These are phyloP conservation scores for Meteorus cinctellus DNA, from an alignment of 2,888 invertebrate genomes.

Conservation along the genomic window DNA sequence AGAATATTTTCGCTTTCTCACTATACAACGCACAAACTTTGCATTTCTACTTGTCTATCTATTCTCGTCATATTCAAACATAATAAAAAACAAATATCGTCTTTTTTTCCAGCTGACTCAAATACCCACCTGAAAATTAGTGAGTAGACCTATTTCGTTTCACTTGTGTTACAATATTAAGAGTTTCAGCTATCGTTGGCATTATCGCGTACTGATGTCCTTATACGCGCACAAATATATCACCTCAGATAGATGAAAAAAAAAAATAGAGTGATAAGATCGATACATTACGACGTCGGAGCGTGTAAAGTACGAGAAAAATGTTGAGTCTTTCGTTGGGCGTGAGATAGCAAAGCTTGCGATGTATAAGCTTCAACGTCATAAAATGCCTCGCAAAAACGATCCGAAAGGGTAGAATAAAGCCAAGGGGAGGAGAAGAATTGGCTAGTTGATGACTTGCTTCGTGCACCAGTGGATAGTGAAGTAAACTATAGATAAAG, in stretches of 20 bases:
- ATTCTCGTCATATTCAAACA: background rate
- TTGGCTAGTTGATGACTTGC: slow-evolving; percentile 32
- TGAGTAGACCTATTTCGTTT: background rate
- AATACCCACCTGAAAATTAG: background rate
- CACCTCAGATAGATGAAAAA: slow-evolving; percentile 1
- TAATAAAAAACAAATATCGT: background rate
- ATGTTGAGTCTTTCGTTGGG: slow-evolving; percentile 41
- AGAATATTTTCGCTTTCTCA: slow-evolving; percentile 19
- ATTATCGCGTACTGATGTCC: background rate
- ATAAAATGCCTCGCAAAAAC: slow-evolving; percentile 26
- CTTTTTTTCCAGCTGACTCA: too few relatives aligned
- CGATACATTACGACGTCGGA: slow-evolving; percentile 12
- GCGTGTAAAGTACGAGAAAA: slow-evolving; percentile 27
- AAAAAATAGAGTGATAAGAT: slow-evolving; percentile 5
- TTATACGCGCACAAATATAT: slow-evolving; percentile 26
- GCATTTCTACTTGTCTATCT: background rate
- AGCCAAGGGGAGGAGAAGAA: background rate
- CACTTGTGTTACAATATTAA: background rate
- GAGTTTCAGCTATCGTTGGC: background rate
- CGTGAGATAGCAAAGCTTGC: slow-evolving; percentile 29
- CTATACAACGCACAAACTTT: background rate
- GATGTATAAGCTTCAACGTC: slow-evolving; percentile 14
- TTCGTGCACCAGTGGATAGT: slow-evolving; percentile 22
- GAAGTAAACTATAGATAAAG: background rate
- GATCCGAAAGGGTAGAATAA: slow-evolving; percentile 1